A percentile compares a stretch with the other conserved stretches of the same genome.
These are phyloP conservation scores for Picathartes gymnocephalus DNA, from an alignment of 2,113 vertebrate genomes.

Conservation along the genomic window DNA sequence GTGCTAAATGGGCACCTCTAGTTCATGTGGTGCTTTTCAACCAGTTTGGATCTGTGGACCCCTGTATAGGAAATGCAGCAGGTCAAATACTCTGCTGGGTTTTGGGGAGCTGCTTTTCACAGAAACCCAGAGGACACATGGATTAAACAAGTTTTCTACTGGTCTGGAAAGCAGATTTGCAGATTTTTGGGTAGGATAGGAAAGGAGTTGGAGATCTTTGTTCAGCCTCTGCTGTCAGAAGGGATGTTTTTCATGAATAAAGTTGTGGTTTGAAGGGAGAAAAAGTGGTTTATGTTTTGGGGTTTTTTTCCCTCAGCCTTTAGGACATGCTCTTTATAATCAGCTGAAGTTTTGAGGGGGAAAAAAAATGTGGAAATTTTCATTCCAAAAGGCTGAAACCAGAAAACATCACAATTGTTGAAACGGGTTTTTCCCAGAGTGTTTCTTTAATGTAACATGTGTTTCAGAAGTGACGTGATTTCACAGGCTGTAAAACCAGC, in stretches of 20 bases:
- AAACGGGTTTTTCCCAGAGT: background rate
- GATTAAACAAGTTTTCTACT: background rate
- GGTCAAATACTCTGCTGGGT: background rate
- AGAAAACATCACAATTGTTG: background rate
- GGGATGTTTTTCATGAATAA: constrained; percentile 14
- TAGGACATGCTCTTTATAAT: background rate
- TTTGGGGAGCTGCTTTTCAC: background rate
- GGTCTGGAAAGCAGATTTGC: background rate
- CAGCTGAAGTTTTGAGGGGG: constrained; percentile 1
- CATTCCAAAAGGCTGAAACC: background rate
- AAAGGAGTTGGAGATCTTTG: background rate
- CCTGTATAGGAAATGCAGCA: background rate
- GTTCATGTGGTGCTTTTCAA: background rate
- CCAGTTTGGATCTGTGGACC: background rate
- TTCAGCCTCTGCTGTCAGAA: background rate
- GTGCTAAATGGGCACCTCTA: background rate
- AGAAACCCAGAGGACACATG: background rate
- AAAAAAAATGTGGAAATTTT: background rate
- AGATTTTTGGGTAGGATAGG: background rate
- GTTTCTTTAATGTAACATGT: constrained; percentile 16
- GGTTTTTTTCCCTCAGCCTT: background rate
- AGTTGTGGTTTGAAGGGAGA: background rate
- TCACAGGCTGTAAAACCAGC: constrained; percentile 38
- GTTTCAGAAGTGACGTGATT: constrained; percentile 37
- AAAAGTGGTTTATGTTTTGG: background rate